Evolutionary conservation across 2,113 vertebrate species (phyloP).

Genomic region (Pluvialis apricaria): DNA sequence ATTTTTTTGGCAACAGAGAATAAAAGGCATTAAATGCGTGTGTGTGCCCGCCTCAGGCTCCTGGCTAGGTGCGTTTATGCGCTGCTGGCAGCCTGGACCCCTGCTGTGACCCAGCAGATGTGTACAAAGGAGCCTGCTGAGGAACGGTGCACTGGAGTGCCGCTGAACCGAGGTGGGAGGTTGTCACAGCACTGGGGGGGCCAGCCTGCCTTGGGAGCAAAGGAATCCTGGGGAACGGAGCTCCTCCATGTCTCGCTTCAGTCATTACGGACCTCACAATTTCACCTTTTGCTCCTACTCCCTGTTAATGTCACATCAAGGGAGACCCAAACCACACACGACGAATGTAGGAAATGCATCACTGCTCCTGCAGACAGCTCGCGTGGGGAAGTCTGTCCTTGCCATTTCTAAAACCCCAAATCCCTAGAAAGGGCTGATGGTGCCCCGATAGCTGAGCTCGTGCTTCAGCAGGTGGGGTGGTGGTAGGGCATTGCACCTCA

Average conservation of each 20-base stretch:
- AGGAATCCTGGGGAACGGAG: background rate
- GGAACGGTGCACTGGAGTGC: background rate
- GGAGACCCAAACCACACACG: background rate
- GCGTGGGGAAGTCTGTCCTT: background rate
- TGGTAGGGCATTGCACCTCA: background rate
- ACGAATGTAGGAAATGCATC: background rate
- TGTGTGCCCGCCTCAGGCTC: background rate
- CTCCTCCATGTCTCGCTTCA: background rate
- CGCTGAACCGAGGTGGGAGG: background rate
- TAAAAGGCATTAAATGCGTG: background rate
- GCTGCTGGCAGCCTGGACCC: background rate
- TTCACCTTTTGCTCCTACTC: background rate
- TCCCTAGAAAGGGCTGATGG: background rate
- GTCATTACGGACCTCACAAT: background rate
- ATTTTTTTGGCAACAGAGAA: background rate
- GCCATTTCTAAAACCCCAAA: background rate
- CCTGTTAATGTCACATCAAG: background rate
- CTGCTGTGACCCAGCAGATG: background rate
- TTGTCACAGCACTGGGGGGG: rapidly evolving
- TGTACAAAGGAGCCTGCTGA: background rate
- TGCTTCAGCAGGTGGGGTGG: background rate
- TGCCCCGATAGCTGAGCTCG: background rate
- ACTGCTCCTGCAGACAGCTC: background rate
- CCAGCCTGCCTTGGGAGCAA: background rate
- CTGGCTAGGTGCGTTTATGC: background rate